These are phyloP conservation scores for Zeuzera pyrina DNA, from an alignment of 2,888 invertebrate species.

Conservation along the genomic window DNA sequence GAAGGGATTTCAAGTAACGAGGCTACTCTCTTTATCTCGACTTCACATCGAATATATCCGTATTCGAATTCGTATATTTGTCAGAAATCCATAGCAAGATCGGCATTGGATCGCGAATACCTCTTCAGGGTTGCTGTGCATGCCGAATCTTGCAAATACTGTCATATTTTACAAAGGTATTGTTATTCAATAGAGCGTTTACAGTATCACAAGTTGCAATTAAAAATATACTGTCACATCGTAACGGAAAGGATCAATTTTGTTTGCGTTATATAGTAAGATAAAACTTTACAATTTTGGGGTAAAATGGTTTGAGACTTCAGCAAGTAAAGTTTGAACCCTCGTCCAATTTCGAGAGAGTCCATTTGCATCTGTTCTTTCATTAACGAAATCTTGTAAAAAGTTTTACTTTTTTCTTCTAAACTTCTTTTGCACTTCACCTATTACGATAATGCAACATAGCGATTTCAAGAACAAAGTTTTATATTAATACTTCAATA, in stretches of 20 bases:
- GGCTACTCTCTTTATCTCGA: slow-evolving; percentile 31
- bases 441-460: no score
- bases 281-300: slow-evolving; percentile 13
- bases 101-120: slow-evolving; percentile 33
- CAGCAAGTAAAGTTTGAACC: slow-evolving; percentile 48
- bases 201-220: slow-evolving; percentile 10
- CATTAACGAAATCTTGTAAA: slow-evolving; percentile 31
- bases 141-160: slow-evolving; percentile 36
- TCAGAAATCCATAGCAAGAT: slow-evolving; percentile 48
- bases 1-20: slow-evolving; percentile 25
- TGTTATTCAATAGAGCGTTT: slow-evolving; percentile 15
- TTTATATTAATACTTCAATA: no score
- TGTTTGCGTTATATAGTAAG: neutral
- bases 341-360: slow-evolving; percentile 48
- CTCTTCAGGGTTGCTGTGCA: slow-evolving; percentile 33
- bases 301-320: slow-evolving; percentile 29
- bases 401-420: slow-evolving; percentile 18
- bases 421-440: no score
- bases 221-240: slow-evolving; percentile 18
- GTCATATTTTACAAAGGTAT: slow-evolving; percentile 36
- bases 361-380: slow-evolving; percentile 54
- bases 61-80: slow-evolving; percentile 48
- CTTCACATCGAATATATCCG: slow-evolving; percentile 28
- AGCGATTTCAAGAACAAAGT: no score
- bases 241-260: slow-evolving; percentile 14